phyloP scores from a whole-genome alignment of 2,113 vertebrate species.

The Semnopithecus entellus region DNA sequence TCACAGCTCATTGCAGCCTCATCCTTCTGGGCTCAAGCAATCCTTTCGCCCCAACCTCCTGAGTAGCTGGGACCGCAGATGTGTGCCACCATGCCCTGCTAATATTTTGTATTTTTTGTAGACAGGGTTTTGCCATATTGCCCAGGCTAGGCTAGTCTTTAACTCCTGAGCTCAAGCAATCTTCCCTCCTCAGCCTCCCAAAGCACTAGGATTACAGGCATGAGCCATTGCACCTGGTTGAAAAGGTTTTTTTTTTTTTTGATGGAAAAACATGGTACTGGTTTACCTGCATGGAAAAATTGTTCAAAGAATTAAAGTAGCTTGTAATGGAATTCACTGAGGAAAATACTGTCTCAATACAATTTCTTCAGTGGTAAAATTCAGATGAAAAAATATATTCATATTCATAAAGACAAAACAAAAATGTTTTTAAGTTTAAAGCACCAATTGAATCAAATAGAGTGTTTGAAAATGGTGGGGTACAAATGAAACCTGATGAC shows the following conservation, averaged over 20 bases:
- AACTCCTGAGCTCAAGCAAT: too few species aligned
- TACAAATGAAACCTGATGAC: not conserved
- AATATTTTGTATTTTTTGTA: too few species aligned
- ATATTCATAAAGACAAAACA: not conserved
- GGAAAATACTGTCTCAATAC: not conserved
- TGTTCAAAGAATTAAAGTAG: not conserved
- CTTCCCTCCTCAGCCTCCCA: too few species aligned
- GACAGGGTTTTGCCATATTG: too few species aligned
- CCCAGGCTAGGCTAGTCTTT: too few species aligned
- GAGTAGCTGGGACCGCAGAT: too few species aligned
- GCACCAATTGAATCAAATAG: not conserved
- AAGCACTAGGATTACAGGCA: too few species aligned
- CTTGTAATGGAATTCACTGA: not conserved
- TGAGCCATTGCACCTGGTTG: too few species aligned
- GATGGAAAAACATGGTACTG: not conserved
- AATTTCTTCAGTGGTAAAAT: not conserved
- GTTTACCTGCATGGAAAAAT: not conserved
- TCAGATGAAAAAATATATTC: not conserved
- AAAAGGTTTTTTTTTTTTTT: not conserved
- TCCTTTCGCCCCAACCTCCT: too few species aligned
- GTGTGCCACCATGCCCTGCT: too few species aligned
- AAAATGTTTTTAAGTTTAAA: not conserved
- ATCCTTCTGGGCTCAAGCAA: too few species aligned
- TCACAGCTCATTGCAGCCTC: too few species aligned
- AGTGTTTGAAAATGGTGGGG: not conserved